Evolutionary conservation across 2,888 invertebrate genomes (phyloP), one percentile per base, ranked within the genome.

Genomic region (Automeris io): DNA sequence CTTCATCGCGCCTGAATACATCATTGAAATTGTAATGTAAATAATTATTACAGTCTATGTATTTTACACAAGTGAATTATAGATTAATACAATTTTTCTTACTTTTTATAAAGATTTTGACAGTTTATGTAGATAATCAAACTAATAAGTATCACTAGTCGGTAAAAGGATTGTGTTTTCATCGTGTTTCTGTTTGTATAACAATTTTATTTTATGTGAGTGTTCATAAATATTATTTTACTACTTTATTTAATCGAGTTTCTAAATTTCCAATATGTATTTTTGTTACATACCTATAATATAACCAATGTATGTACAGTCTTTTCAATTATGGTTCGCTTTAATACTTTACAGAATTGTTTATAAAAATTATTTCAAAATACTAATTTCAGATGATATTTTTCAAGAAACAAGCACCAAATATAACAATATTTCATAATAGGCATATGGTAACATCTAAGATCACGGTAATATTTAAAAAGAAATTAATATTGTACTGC

Each of bases 1-100:
- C 53, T 7, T 49, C 46, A 0, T 5, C 2, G 33, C 5, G 21
- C 26, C 58, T 58, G 34, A 11, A 29, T 3, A 23, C 7, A 21
- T 37, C 8, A 12, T 4, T 16, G 16, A 24, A 23, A 23, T 13
- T 3, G 16, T 16, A 1, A 3, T 29, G 16, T 26, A 7, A 13
- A 13, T 26, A 3, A 13, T n/a, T 26, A 29, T 16, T 16, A 29
- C 12, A 2, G 25, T n/a, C 4, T 25, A 25, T 5, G 9, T 25
- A 25, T n/a, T 6, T 1, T 26, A 12, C 6, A 9, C 11, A 26
- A 6, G 8, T 2, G n/a, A 26, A 12, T 2, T 12, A 26, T 6
- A 26, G 6, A 12, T n/a, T 12, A 26, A 12, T 32, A 18, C 4
- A 9, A 5, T 34, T 3, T 13, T 8, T 13, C 35, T 37, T 23